These are phyloP conservation scores for Syrphus vitripennis DNA, from an alignment of 2,888 invertebrate genomes.

Conservation along the genomic window DNA sequence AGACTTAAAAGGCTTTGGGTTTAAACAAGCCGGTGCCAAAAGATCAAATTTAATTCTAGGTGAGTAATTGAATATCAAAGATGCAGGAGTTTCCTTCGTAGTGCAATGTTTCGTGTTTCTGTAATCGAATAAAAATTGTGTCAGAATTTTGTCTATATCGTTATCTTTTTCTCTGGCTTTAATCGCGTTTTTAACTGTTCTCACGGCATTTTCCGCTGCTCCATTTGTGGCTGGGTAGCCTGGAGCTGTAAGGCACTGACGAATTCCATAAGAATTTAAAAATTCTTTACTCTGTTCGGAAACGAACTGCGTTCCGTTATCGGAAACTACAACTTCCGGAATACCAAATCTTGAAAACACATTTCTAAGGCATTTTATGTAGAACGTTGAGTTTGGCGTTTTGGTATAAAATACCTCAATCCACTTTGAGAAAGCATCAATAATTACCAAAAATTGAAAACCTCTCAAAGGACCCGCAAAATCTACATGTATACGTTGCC, in stretches of 20 bases:
- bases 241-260: constrained; percentile 44
- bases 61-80: background rate
- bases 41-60: background rate
- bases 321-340: constrained; percentile 44
- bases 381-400: no score
- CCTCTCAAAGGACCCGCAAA: no score
- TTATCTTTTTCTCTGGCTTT: constrained; percentile 8
- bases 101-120: constrained; percentile 2
- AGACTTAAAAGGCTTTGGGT: background rate
- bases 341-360: no score
- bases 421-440: no score
- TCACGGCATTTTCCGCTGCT: constrained; percentile 51
- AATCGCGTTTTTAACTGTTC: constrained; percentile 47
- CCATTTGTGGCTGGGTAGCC: constrained; percentile 52
- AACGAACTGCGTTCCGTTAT: constrained; percentile 74
- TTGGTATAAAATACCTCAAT: no score
- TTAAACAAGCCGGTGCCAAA: constrained; percentile 1
- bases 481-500: no score
- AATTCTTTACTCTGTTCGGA: constrained; percentile 52
- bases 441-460: no score
- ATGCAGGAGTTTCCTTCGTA: background rate
- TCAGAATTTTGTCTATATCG: background rate
- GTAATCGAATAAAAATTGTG: constrained; percentile 6
- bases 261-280: constrained; percentile 31
- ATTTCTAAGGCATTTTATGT: no score